Conservation (phyloP, 2,888 invertebrate genomes). For the Stenodera caucasica region DNA sequence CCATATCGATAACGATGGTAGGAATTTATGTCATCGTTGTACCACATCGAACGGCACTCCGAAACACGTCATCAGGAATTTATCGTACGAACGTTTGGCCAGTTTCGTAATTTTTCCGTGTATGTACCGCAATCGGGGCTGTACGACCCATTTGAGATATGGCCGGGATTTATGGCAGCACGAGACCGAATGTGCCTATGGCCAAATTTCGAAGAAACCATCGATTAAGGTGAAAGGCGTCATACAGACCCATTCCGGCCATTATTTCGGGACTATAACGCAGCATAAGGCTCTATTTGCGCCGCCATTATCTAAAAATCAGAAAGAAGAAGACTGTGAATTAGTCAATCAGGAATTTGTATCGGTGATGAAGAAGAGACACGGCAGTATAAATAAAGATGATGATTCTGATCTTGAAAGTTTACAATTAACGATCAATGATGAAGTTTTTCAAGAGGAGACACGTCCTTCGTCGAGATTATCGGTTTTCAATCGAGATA, state of each 20-base stretch:
- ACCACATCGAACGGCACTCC: constrained; percentile 39
- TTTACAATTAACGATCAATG: not conserved
- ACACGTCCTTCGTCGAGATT: not conserved
- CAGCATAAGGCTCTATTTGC: constrained; percentile 29
- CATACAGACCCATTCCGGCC: constrained; percentile 49
- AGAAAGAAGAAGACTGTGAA: constrained; percentile 19
- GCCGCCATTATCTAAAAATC: not conserved
- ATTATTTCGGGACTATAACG: constrained; percentile 46
- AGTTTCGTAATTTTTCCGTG: constrained; percentile 48
- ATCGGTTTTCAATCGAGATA: not conserved
- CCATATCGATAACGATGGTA: constrained; percentile 43
- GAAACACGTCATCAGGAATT: constrained; percentile 39
- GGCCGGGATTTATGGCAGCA: constrained; percentile 45
- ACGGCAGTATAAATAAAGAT: constrained; percentile 26
- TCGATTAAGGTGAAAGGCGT: constrained; percentile 38
- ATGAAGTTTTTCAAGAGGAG: not conserved
- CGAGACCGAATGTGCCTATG: constrained; percentile 46
- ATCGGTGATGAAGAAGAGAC: constrained; percentile 37
- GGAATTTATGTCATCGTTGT: constrained; percentile 50
- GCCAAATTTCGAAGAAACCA: constrained; percentile 22
- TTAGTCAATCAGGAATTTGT: constrained; percentile 34
- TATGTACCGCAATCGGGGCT: constrained; percentile 42
- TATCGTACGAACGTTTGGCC: constrained; percentile 45
- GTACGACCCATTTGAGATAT: constrained; percentile 38
- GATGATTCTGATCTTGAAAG: constrained; percentile 1